Evolutionary conservation across 2,888 invertebrate species (phyloP).

Genomic region (Caenorhabditis panamensis): DNA sequence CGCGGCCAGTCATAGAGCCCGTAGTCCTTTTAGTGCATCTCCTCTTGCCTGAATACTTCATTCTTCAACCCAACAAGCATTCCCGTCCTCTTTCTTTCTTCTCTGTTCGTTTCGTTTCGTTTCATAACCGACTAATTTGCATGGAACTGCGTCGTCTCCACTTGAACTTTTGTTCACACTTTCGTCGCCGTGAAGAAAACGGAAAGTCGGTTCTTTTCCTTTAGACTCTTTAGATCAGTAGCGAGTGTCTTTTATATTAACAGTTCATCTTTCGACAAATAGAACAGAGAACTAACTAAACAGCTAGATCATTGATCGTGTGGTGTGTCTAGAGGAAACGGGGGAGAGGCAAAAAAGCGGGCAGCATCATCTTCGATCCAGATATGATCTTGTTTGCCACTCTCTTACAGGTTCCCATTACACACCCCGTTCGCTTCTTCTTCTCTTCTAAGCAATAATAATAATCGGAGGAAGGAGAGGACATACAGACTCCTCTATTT

Average conservation of each 20-base stretch:
- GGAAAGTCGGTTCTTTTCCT: not conserved
- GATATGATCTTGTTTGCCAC: constrained; percentile 45
- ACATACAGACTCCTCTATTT: constrained; percentile 33
- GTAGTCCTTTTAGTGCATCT: constrained; percentile 37
- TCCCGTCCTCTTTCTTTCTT: constrained; percentile 6
- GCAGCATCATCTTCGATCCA: not conserved
- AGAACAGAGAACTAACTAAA: not conserved
- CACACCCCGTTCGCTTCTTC: constrained; percentile 13
- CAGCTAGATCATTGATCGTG: constrained; percentile 2
- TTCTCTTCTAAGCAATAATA: constrained; percentile 11
- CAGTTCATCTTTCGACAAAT: not conserved
- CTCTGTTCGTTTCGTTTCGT: not conserved
- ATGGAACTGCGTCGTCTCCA: not conserved
- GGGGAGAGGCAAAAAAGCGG: not conserved
- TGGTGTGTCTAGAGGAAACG: not conserved
- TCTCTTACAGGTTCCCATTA: constrained; percentile 24
- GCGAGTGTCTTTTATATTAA: not conserved
- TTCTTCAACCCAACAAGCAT: not conserved
- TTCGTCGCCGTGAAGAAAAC: not conserved
- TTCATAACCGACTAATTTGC: constrained; percentile 5
- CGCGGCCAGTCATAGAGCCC: constrained; percentile 17
- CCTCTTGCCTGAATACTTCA: not conserved
- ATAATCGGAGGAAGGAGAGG: constrained; percentile 1
- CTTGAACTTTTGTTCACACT: constrained; percentile 12
- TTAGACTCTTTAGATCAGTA: not conserved